phyloP scores from a whole-genome alignment of 2,113 vertebrate genomes.

The Mixornis gularis region DNA sequence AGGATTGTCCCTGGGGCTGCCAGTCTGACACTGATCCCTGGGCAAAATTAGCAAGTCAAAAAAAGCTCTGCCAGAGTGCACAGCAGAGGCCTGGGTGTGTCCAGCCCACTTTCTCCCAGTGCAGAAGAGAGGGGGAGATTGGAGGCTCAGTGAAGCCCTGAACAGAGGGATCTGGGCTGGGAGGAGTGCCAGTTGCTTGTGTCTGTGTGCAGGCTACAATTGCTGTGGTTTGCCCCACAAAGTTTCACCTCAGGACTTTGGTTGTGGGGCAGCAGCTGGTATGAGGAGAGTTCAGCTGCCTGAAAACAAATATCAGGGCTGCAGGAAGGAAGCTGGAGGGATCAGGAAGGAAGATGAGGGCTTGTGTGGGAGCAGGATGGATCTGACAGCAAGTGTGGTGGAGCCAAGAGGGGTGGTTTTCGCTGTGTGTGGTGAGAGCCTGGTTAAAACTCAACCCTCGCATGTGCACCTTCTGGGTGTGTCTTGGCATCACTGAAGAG shows the following conservation, averaged over 20 bases:
- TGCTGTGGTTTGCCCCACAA: accelerated
- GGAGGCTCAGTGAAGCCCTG: accelerated
- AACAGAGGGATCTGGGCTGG: background rate
- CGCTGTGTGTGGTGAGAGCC: background rate
- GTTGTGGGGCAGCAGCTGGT: background rate
- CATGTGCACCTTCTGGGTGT: background rate
- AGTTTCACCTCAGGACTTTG: background rate
- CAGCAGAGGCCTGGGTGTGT: accelerated
- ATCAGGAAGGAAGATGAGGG: background rate
- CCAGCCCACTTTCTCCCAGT: background rate
- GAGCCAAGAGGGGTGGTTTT: background rate
- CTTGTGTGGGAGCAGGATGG: accelerated
- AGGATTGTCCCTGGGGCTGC: background rate
- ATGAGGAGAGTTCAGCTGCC: background rate
- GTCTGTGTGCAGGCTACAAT: accelerated
- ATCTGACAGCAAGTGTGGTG: background rate
- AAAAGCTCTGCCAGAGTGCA: background rate
- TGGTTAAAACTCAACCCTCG: background rate
- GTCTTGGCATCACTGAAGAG: background rate
- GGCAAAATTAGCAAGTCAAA: background rate
- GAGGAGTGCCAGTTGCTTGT: background rate
- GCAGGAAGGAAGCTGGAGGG: background rate
- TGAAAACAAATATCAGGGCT: background rate
- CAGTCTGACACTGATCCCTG: background rate
- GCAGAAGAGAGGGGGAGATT: background rate